A percentile compares a stretch with the other conserved stretches of the same genome.
These are phyloP conservation scores for Drosophila sp. DNA, from an alignment of 1,140 invertebrate species.

Conservation along the genomic window DNA sequence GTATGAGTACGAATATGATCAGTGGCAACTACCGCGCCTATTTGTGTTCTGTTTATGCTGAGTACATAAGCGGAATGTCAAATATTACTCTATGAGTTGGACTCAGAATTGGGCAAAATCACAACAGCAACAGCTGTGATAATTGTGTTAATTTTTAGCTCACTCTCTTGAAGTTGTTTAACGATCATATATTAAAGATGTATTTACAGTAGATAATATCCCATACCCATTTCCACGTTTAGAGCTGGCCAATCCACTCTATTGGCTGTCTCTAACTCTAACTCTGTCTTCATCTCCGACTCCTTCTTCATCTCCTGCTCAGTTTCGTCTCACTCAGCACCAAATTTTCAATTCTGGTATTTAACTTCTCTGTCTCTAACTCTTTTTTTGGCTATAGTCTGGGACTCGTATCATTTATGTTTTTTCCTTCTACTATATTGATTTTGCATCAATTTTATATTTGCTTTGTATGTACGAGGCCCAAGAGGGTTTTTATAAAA, in stretches of 20 bases:
- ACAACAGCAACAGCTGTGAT: slow-evolving; percentile 11
- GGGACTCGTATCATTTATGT: slow-evolving; percentile 40
- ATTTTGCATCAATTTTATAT: slow-evolving; percentile 78
- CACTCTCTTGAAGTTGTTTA: slow-evolving; percentile 38
- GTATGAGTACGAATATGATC: too few species aligned
- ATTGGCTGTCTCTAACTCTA: neutral
- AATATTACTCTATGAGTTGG: slow-evolving; percentile 13
- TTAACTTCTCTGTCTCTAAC: slow-evolving; percentile 8
- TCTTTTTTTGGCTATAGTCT: neutral
- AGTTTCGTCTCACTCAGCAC: slow-evolving; percentile 7
- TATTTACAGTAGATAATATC: neutral
- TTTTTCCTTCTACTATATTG: slow-evolving; percentile 59
- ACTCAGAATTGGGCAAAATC: slow-evolving; percentile 58
- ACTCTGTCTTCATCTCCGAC: neutral
- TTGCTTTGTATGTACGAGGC: slow-evolving; percentile 55
- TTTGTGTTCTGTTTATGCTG: slow-evolving; percentile 63
- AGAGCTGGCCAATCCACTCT: slow-evolving; percentile 27
- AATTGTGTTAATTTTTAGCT: slow-evolving; percentile 51
- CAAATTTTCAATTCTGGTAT: slow-evolving; percentile 33
- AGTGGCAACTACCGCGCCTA: slow-evolving; percentile 46
- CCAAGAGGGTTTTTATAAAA: too few species aligned
- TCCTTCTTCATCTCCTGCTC: neutral
- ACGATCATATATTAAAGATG: slow-evolving; percentile 2
- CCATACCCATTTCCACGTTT: slow-evolving; percentile 29
- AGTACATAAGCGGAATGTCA: slow-evolving; percentile 38